A percentile compares a stretch with the other conserved stretches of the same genome.
Evolutionary conservation across 2,797 vertebrate genomes (phyloP).

Genomic region (Pyrocephalus nanus): DNA sequence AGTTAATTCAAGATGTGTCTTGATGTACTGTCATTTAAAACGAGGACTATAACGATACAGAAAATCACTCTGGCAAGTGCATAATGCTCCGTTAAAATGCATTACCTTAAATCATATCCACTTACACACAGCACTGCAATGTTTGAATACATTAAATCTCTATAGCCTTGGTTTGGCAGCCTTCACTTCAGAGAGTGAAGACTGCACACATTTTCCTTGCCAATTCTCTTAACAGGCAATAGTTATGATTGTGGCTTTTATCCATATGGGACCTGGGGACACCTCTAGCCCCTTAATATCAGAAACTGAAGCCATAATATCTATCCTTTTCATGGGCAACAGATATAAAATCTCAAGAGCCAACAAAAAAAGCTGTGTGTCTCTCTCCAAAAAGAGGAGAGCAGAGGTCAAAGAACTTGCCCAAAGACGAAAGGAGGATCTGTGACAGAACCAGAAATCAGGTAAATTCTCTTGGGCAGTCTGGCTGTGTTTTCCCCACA

Average conservation of each 20-base stretch:
- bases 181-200: not conserved
- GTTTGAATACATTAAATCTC: slow-evolving; percentile 54
- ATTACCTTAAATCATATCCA: slow-evolving; percentile 64
- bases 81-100: slow-evolving; percentile 59
- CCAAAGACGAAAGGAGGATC: not conserved
- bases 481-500: not conserved
- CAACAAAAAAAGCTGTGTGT: not conserved
- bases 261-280: not conserved
- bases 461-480: not conserved
- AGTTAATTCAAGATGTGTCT: slow-evolving; percentile 40
- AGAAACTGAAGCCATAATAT: not conserved
- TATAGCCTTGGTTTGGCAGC: not conserved
- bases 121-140: slow-evolving; percentile 29
- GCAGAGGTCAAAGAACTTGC: not conserved
- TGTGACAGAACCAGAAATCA: not conserved
- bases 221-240: not conserved
- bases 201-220: not conserved
- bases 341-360: not conserved
- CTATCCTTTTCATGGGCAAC: not conserved
- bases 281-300: not conserved
- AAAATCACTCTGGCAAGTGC: slow-evolving; percentile 58
- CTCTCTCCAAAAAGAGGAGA: not conserved
- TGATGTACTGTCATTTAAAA: slow-evolving; percentile 53
- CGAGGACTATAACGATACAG: slow-evolving; percentile 40
- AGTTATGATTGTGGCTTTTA: not conserved